Evolutionary conservation across 2,797 vertebrate genomes (phyloP).

Genomic region (Propithecus deckenii): DNA sequence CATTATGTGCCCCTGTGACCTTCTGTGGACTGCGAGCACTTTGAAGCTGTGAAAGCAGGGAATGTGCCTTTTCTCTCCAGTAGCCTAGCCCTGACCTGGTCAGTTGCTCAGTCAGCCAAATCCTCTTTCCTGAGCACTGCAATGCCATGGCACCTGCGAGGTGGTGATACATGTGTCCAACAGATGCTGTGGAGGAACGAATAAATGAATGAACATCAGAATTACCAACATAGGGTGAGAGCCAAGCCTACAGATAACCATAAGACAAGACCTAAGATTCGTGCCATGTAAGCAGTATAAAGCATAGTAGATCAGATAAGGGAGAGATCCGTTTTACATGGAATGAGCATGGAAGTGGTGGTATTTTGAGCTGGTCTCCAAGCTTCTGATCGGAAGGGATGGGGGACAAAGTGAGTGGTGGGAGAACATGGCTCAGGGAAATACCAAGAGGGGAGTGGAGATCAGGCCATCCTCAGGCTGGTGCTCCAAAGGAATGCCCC

Average conservation of each 20-base stretch:
- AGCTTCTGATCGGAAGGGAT: background rate
- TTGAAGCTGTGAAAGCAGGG: background rate
- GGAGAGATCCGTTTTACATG: background rate
- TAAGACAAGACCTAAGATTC: background rate
- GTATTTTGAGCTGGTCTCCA: background rate
- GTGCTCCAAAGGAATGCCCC: background rate
- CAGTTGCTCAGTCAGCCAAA: background rate
- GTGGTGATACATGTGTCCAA: background rate
- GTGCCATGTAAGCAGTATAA: background rate
- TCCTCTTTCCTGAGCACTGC: background rate
- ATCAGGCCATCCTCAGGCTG: background rate
- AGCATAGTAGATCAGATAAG: background rate
- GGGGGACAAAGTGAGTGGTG: rapidly evolving
- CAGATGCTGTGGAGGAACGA: background rate
- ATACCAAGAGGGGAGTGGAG: rapidly evolving
- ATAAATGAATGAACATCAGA: background rate
- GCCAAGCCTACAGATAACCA: background rate
- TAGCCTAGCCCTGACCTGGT: background rate
- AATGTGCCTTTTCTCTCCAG: background rate
- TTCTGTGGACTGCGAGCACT: background rate
- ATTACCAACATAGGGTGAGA: background rate
- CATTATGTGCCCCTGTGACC: background rate
- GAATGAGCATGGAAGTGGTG: background rate
- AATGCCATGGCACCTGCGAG: rapidly evolving
- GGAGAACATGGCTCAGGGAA: background rate